Evolutionary conservation across 2,888 invertebrate genomes (phyloP).

Genomic region (Anoplius nigerrimus): DNA sequence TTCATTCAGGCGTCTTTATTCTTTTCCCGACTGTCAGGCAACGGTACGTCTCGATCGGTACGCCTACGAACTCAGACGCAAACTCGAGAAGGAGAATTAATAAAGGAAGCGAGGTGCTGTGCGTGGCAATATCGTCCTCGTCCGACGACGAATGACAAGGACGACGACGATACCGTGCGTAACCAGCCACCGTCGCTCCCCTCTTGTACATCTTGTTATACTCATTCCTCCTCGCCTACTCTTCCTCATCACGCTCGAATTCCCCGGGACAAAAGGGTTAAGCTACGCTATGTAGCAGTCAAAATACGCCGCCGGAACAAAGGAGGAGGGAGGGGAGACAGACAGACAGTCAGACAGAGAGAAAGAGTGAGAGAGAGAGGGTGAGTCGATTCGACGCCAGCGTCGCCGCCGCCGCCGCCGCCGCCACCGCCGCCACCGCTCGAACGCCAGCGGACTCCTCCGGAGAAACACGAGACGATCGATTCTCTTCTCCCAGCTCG

Average conservation of each 20-base stretch:
- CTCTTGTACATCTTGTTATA: background rate
- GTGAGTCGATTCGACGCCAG: background rate
- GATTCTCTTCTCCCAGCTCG: conserved; percentile 30
- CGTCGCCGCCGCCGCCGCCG: too few species aligned
- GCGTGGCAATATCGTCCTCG: too few species aligned
- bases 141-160: background rate
- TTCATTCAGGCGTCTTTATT: conserved; percentile 64
- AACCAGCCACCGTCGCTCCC: background rate
- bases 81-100: too few species aligned
- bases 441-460: background rate
- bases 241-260: conserved; percentile 20
- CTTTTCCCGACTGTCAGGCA: conserved; percentile 63
- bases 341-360: conserved; percentile 31
- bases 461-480: conserved; percentile 38
- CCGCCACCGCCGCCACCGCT: too few species aligned
- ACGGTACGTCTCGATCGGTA: conserved; percentile 51
- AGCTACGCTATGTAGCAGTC: background rate
- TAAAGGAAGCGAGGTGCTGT: too few species aligned
- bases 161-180: background rate
- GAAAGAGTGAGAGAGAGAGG: background rate
- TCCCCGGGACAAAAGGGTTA: conserved; percentile 33
- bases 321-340: conserved; percentile 11
- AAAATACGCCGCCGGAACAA: too few species aligned
- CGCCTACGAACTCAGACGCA: too few species aligned
- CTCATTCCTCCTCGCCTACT: background rate